These are phyloP conservation scores for Salarias fasciatus DNA, from an alignment of 2,797 vertebrate genomes.

Conservation along the genomic window DNA sequence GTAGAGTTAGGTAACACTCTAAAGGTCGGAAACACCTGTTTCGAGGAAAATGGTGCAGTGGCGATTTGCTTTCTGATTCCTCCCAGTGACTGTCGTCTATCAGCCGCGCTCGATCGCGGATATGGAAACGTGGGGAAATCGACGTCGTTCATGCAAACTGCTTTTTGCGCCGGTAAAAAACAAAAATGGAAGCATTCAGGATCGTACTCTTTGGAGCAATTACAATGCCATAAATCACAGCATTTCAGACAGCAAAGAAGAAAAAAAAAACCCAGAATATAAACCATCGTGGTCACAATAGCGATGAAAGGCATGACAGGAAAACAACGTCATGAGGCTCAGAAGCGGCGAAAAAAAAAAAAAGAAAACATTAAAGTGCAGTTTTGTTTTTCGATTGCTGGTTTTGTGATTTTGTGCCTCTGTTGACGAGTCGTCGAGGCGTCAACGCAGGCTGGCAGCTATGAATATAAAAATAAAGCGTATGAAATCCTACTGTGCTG, in stretches of 20 bases:
- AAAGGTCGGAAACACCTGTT: neutral
- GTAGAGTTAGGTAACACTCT: conserved; percentile 15
- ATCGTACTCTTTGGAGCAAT: conserved; percentile 3
- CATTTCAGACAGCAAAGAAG: conserved; percentile 10
- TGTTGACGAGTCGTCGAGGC: neutral
- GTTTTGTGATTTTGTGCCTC: conserved; percentile 4
- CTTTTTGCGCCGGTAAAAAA: neutral
- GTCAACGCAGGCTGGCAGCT: conserved; percentile 11
- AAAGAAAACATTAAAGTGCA: conserved; percentile 6
- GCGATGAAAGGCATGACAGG: conserved; percentile 5
- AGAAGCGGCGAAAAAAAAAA: conserved; percentile 2
- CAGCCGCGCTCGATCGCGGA: neutral
- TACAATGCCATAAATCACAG: conserved; percentile 1
- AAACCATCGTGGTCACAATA: neutral
- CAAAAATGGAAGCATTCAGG: neutral
- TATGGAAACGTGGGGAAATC: neutral
- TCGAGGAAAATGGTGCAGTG: no score
- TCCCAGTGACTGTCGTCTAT: neutral
- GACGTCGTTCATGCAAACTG: neutral
- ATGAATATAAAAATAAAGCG: conserved; percentile 1
- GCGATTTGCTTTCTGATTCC: neutral
- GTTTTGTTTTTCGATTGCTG: conserved; percentile 23
- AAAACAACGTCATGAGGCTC: neutral
- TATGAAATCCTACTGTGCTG: neutral
- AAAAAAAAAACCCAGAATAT: neutral